phyloP scores from a whole-genome alignment of 2,797 vertebrate species.

The Mus minutoides region DNA sequence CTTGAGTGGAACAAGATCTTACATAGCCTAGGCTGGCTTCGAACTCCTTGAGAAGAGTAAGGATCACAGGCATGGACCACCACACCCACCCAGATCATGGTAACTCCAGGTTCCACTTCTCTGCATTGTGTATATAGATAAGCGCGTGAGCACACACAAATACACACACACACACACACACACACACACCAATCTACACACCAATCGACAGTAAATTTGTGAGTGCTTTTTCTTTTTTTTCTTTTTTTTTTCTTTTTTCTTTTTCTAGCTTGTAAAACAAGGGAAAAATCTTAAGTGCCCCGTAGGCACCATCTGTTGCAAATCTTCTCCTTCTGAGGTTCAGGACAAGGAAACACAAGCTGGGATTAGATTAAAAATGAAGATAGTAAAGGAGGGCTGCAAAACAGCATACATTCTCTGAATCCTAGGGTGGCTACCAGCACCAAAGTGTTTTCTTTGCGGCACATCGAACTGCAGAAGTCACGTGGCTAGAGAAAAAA shows the following conservation, averaged over 20 bases:
- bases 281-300: constrained; percentile 13
- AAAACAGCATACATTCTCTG: constrained; percentile 43
- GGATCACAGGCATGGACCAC: neutral
- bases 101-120: neutral
- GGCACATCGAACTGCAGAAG: neutral
- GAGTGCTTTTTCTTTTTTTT: neutral
- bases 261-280: neutral
- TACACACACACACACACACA: neutral
- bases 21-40: neutral
- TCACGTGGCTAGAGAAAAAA: constrained; percentile 32
- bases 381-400: constrained; percentile 6
- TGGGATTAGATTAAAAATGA: constrained; percentile 49
- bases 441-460: neutral
- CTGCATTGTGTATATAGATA: neutral
- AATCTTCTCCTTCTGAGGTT: constrained; percentile 55
- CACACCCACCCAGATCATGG: neutral
- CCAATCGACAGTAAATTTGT: neutral
- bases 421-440: neutral
- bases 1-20: neutral
- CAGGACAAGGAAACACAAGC: constrained; percentile 47
- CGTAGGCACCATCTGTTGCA: constrained; percentile 18
- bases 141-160: neutral
- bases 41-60: neutral
- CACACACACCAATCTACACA: neutral
- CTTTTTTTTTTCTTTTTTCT: neutral